These are phyloP conservation scores for Chaetodon auriga DNA, from an alignment of 2,113 vertebrate genomes.

Conservation along the genomic window DNA sequence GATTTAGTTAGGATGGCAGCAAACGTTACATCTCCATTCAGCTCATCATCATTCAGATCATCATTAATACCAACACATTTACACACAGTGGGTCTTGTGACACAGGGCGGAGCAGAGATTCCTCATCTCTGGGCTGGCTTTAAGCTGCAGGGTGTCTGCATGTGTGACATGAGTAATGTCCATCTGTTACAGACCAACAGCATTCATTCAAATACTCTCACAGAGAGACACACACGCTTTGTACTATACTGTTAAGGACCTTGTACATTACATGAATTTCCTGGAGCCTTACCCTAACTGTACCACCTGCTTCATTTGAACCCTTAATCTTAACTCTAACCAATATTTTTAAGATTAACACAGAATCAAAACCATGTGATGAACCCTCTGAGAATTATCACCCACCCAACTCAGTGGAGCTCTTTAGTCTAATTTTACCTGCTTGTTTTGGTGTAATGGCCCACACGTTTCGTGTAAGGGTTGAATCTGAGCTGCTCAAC, in stretches of 20 bases:
- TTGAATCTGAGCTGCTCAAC: not conserved
- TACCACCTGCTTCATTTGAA: not conserved
- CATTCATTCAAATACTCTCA: not conserved
- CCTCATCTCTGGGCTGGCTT: not conserved
- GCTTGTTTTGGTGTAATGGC: not conserved
- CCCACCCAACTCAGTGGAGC: not conserved
- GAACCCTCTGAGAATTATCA: not conserved
- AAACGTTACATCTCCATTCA: slow-evolving; percentile 14
- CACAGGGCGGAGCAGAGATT: not conserved
- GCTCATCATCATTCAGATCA: not conserved
- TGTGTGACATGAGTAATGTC: slow-evolving; percentile 21
- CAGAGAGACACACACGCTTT: not conserved
- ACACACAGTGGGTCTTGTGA: not conserved
- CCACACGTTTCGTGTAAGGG: not conserved
- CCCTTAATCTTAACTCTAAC: not conserved
- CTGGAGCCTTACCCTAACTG: not conserved
- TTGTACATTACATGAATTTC: not conserved
- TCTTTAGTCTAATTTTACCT: not conserved
- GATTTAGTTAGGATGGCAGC: not conserved
- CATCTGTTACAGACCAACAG: not conserved
- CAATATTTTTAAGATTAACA: not conserved
- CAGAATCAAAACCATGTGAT: too few species aligned
- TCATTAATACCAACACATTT: slow-evolving; percentile 13
- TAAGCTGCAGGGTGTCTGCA: not conserved
- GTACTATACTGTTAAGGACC: not conserved